These are phyloP conservation scores for Arnoldichthys spilopterus DNA, from an alignment of 2,797 vertebrate species.

Conservation along the genomic window DNA sequence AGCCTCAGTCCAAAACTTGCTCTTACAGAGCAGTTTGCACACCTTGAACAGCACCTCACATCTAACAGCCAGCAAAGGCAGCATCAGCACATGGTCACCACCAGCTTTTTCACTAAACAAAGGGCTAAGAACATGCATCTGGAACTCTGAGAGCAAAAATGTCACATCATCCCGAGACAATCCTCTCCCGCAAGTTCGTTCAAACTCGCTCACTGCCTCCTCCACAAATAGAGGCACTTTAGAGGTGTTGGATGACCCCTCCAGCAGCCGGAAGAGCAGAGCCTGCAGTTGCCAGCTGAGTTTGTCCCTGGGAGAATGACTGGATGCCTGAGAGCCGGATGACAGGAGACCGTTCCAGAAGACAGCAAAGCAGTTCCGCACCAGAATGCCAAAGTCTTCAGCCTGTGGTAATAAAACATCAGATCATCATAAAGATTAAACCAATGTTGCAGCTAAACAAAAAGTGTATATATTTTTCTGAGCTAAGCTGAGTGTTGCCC, in stretches of 20 bases:
- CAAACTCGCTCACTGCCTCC: conserved; percentile 73
- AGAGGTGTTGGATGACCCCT: conserved; percentile 66
- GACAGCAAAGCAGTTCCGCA: conserved; percentile 77
- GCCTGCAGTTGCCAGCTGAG: conserved; percentile 77
- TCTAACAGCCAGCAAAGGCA: conserved; percentile 53
- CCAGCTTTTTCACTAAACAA: conserved; percentile 17
- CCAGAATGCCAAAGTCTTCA: conserved; percentile 74
- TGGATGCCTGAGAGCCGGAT: background rate
- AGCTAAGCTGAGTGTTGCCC: too few relatives aligned
- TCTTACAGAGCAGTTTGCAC: conserved; percentile 79
- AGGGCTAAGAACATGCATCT: conserved; percentile 44
- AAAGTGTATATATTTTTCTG: background rate
- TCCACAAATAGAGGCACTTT: conserved; percentile 70
- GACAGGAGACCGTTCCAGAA: conserved; percentile 80
- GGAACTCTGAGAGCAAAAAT: conserved; percentile 73
- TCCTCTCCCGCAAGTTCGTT: conserved; percentile 51
- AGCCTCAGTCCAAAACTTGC: conserved; percentile 64
- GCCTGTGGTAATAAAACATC: conserved; percentile 57
- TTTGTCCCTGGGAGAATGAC: conserved; percentile 57
- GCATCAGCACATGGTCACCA: background rate
- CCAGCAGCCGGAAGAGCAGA: conserved; percentile 83
- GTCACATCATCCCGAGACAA: conserved; percentile 69
- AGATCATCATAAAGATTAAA: background rate
- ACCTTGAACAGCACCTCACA: conserved; percentile 78
- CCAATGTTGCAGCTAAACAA: background rate